Evolutionary conservation across 2,888 invertebrate species (phyloP).

Genomic region (Therioaphis trifolii): DNA sequence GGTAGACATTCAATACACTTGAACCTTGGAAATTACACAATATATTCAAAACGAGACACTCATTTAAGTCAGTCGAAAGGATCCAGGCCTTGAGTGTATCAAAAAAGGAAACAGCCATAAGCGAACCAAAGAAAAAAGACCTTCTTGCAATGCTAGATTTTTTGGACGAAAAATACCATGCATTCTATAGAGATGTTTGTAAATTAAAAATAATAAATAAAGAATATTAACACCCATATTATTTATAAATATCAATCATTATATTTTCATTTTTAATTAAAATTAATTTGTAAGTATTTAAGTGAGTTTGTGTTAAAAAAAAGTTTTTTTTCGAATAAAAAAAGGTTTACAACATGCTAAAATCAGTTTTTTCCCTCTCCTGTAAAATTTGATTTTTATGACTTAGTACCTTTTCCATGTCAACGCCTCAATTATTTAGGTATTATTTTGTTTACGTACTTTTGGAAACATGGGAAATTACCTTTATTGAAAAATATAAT

Average conservation of each 20-base stretch:
- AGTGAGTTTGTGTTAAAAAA: constrained; percentile 8
- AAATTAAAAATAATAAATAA: neutral
- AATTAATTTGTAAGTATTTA: neutral
- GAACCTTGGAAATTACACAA: constrained; percentile 8
- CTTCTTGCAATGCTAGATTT: neutral
- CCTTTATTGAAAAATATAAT: too few species aligned
- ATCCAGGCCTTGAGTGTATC: neutral
- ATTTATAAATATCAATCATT: constrained; percentile 4
- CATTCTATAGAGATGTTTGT: constrained; percentile 6
- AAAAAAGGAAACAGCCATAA: constrained; percentile 3
- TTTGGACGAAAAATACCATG: constrained; percentile 21
- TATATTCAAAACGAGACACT: constrained; percentile 16
- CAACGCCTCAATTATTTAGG: too few species aligned
- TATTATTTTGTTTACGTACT: too few species aligned
- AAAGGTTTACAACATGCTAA: neutral
- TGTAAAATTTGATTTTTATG: constrained; percentile 8
- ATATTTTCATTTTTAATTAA: neutral
- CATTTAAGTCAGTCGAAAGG: constrained; percentile 3
- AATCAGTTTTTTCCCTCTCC: constrained; percentile 8
- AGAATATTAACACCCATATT: neutral
- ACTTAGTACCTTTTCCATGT: constrained; percentile 3
- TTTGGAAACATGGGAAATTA: too few species aligned
- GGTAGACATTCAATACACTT: neutral
- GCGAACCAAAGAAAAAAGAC: constrained; percentile 5
- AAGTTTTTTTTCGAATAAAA: neutral